Evolutionary conservation across 2,888 invertebrate species (phyloP).

Genomic region (Leptinotarsa tumamoca): DNA sequence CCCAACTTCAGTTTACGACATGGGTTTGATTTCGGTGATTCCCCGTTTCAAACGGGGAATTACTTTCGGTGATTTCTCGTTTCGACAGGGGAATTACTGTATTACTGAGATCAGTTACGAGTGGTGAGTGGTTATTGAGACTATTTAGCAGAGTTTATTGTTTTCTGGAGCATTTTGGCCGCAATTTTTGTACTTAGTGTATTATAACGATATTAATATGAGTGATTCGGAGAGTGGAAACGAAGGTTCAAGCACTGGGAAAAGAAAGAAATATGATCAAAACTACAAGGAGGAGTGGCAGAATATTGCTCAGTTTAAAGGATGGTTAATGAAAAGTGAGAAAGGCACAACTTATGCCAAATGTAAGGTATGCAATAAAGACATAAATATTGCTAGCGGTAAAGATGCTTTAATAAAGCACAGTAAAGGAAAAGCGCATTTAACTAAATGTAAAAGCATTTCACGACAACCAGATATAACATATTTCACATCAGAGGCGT

Average conservation of each 20-base stretch:
- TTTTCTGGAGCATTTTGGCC: constrained; percentile 1
- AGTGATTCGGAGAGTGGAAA: constrained; percentile 1
- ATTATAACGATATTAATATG: constrained; percentile 1
- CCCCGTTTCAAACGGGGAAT: too few species aligned
- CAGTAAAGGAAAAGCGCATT: constrained; percentile 1
- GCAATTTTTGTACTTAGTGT: background rate
- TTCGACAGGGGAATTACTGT: too few species aligned
- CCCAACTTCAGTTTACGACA: too few species aligned
- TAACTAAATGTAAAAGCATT: constrained; percentile 1
- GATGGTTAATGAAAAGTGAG: background rate
- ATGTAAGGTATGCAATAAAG: background rate
- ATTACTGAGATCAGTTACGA: too few species aligned
- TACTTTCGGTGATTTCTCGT: too few species aligned
- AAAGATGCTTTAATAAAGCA: background rate
- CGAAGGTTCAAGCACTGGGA: background rate
- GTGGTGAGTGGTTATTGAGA: background rate
- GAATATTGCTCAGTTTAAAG: background rate
- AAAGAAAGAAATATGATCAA: background rate
- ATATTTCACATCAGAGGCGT: background rate
- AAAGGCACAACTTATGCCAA: constrained; percentile 1
- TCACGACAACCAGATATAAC: constrained; percentile 1
- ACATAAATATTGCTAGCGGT: background rate
- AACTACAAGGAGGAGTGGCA: constrained; percentile 1
- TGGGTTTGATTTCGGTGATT: too few species aligned
- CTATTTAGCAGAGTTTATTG: constrained; percentile 1